phyloP scores from a whole-genome alignment of 2,888 invertebrate genomes.

The Perithous albicinctus region DNA sequence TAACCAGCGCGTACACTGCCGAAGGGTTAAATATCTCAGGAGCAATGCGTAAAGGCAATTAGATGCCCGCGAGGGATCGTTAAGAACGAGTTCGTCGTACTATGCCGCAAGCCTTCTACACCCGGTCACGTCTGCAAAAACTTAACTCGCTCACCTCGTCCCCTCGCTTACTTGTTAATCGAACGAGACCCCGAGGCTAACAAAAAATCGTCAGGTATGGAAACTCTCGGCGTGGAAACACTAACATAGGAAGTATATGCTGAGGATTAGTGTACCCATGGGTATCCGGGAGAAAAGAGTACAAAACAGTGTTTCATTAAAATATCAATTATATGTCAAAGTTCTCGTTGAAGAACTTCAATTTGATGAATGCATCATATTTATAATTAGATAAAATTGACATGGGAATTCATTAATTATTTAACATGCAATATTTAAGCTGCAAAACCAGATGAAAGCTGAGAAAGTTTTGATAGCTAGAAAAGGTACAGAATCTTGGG shows the following conservation, averaged over 20 bases:
- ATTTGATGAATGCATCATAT: too few relatives aligned
- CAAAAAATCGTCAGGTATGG: constrained; percentile 4
- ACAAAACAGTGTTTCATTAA: neutral
- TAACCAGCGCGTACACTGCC: constrained; percentile 33
- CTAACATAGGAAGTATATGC: neutral
- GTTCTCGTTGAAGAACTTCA: too few relatives aligned
- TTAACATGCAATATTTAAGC: too few relatives aligned
- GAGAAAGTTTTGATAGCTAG: neutral
- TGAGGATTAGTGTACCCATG: too few relatives aligned
- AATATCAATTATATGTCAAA: neutral
- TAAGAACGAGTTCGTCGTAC: constrained; percentile 44
- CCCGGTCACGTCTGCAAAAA: constrained; percentile 18
- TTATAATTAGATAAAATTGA: too few relatives aligned
- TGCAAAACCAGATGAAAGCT: neutral
- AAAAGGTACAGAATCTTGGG: neutral
- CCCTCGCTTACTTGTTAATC: constrained; percentile 37
- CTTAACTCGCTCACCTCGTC: neutral
- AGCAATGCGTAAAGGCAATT: constrained; percentile 63
- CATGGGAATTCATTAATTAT: too few relatives aligned
- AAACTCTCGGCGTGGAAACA: neutral
- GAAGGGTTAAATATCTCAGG: constrained; percentile 58
- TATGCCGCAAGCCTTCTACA: neutral
- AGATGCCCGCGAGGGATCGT: constrained; percentile 54
- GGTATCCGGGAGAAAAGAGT: neutral
- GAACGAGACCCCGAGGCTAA: constrained; percentile 1